Evolutionary conservation across 2,888 invertebrate species (phyloP).

Genomic region (Dromius quadrimaculatus): DNA sequence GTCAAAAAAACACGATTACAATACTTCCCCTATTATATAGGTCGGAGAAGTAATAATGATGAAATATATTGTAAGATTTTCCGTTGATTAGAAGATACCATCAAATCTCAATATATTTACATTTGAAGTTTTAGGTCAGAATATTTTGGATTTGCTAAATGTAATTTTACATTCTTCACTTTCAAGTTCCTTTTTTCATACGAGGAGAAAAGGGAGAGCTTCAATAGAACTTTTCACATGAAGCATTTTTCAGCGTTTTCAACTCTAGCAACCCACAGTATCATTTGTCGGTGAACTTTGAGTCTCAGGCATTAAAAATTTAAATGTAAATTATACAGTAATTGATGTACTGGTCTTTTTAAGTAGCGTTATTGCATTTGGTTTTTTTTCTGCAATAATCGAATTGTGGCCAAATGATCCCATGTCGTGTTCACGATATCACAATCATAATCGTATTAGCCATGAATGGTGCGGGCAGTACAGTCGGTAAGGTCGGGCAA

Average conservation of each 20-base stretch:
- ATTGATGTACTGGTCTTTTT: neutral
- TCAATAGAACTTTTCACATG: too few relatives aligned
- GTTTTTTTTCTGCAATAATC: conserved; percentile 2
- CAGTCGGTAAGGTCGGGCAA: neutral
- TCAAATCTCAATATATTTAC: too few relatives aligned
- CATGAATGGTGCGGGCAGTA: neutral
- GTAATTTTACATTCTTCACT: too few relatives aligned
- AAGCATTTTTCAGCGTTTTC: too few relatives aligned
- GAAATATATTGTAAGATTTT: too few relatives aligned
- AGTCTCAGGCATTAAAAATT: neutral
- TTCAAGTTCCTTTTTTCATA: too few relatives aligned
- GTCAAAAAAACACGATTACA: neutral
- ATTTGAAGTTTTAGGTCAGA: too few relatives aligned
- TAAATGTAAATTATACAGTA: neutral
- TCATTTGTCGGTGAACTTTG: too few relatives aligned
- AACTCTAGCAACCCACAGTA: too few relatives aligned
- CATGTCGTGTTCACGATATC: conserved; percentile 38
- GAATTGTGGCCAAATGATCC: neutral
- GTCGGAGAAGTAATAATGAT: neutral
- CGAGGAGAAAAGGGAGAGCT: too few relatives aligned
- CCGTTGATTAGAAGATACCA: too few relatives aligned
- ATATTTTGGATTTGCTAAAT: too few relatives aligned
- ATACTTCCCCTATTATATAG: neutral
- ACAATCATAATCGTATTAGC: conserved; percentile 49
- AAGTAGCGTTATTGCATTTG: neutral